These are phyloP conservation scores for Ectemnius continuus DNA, from an alignment of 2,888 invertebrate species.

Conservation along the genomic window DNA sequence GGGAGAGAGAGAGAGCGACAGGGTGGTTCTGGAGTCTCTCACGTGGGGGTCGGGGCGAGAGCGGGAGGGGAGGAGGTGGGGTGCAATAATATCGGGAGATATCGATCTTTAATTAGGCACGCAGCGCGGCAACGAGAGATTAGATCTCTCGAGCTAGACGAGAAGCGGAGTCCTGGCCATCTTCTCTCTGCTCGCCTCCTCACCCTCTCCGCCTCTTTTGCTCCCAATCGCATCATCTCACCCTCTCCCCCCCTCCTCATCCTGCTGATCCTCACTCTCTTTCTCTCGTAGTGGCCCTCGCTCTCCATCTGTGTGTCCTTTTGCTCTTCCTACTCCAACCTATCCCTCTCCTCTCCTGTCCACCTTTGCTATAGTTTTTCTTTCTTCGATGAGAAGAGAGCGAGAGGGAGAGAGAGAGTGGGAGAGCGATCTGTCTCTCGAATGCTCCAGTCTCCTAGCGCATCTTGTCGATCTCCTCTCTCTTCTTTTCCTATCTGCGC, in stretches of 20 bases:
- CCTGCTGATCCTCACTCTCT: conserved; percentile 13
- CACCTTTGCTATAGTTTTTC: no score
- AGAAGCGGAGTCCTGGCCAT: conserved; percentile 64
- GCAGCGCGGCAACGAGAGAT: conserved; percentile 76
- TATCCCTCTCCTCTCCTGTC: no score
- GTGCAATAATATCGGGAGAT: conserved; percentile 78
- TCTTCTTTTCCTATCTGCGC: conserved; percentile 19
- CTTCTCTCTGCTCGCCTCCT: conserved; percentile 41
- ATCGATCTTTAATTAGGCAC: conserved; percentile 79
- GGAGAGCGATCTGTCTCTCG: conserved; percentile 7
- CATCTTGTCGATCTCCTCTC: conserved; percentile 21
- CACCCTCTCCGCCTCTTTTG: conserved; percentile 13
- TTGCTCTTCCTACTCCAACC: neutral
- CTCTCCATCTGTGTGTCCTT: conserved; percentile 27
- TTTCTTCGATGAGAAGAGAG: no score
- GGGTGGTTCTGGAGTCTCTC: conserved; percentile 46
- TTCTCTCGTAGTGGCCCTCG: conserved; percentile 19
- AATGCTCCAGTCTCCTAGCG: neutral
- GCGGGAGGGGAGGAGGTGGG: conserved; percentile 48
- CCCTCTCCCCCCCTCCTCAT: conserved; percentile 13
- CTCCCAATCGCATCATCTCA: conserved; percentile 21
- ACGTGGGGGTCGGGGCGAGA: no score
- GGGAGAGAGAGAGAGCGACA: conserved; percentile 39
- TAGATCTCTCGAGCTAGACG: conserved; percentile 73
- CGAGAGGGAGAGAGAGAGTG: no score